Conservation (phyloP, 2,797 vertebrate species). For the Sebastes minor region DNA sequence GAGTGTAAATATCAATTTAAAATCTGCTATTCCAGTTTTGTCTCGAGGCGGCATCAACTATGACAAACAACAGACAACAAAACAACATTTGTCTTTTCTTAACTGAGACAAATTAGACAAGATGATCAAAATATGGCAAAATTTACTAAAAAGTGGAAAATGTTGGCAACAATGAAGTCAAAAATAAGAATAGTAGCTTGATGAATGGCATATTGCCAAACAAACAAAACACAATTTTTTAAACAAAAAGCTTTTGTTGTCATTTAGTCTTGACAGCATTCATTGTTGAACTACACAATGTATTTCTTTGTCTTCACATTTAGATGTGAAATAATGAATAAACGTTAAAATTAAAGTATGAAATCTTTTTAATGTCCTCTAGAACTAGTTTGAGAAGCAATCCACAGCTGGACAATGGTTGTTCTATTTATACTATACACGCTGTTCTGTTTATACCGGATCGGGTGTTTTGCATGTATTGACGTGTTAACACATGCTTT, state of each 20-base stretch:
- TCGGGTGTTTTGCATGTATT: not conserved
- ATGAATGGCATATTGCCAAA: not conserved
- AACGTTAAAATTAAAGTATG: not conserved
- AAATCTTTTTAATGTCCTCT: not conserved
- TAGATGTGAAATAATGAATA: not conserved
- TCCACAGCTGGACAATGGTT: not conserved
- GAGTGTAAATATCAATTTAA: not conserved
- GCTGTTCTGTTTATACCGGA: not conserved
- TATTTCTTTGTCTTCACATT: not conserved
- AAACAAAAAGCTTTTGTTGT: not conserved
- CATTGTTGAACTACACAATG: not conserved
- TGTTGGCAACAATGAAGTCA: not conserved
- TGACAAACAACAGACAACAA: not conserved
- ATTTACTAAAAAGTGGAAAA: not conserved
- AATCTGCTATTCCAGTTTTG: not conserved
- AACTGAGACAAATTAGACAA: not conserved
- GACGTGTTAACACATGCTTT: too few species aligned
- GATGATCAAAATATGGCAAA: not conserved
- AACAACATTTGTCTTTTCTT: not conserved
- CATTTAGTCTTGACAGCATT: not conserved
- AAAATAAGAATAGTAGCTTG: not conserved
- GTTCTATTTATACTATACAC: not conserved
- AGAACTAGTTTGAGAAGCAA: not conserved
- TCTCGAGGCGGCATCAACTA: not conserved
- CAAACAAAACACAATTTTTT: not conserved